Evolutionary conservation across 2,888 invertebrate species (phyloP).

Genomic region (Acrobasis consociella): DNA sequence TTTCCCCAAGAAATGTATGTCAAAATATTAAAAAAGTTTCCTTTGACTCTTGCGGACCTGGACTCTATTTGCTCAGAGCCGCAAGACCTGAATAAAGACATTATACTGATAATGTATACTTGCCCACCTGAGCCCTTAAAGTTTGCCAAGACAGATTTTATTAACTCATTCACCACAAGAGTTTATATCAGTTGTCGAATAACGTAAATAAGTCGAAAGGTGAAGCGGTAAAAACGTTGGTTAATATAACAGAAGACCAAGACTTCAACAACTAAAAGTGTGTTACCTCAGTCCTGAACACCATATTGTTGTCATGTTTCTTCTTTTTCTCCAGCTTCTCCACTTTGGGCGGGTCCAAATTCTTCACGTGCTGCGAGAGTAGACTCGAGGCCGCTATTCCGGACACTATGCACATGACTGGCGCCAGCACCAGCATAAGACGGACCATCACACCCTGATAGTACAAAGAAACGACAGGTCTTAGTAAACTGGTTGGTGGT

Average conservation of each 20-base stretch:
- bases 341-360: constrained; percentile 86
- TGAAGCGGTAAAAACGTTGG: no score
- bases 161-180: no score
- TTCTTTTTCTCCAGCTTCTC: constrained; percentile 86
- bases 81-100: no score
- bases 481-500: constrained; percentile 28
- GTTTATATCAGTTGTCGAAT: no score
- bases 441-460: constrained; percentile 98
- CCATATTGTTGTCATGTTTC: constrained; percentile 88
- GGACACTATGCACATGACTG: constrained; percentile 98
- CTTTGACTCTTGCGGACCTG: no score
- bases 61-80: no score
- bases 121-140: no score
- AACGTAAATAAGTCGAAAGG: no score
- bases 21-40: no score
- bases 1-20: no score
- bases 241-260: background rate
- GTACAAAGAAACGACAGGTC: constrained; percentile 26
- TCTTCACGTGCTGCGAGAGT: constrained; percentile 93
- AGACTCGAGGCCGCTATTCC: constrained; percentile 96
- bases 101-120: no score
- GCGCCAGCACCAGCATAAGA: constrained; percentile 98
- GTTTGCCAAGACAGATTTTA: no score
- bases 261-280: background rate
- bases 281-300: constrained; percentile 89